A percentile compares a stretch with the other conserved stretches of the same genome.
phyloP scores from a whole-genome alignment of 2,113 vertebrate species.

The Anthoscopus minutus region DNA sequence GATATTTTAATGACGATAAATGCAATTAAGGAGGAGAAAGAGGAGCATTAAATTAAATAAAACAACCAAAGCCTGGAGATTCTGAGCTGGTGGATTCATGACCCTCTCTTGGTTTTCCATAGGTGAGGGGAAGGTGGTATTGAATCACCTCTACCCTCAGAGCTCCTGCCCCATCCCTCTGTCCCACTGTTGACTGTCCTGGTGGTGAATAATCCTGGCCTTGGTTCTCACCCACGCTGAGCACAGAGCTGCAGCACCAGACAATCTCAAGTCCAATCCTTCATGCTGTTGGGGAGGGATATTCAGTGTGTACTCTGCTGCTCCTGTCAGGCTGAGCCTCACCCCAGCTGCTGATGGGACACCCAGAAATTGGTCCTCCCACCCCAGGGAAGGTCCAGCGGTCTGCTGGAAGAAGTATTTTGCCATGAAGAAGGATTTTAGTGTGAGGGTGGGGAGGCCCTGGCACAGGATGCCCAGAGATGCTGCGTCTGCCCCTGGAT shows the following conservation, averaged over 20 bases:
- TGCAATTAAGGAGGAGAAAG: slow-evolving; percentile 36
- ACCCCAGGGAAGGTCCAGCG: not conserved
- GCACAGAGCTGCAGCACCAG: not conserved
- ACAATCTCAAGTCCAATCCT: not conserved
- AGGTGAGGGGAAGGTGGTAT: not conserved
- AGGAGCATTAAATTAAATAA: slow-evolving; percentile 22
- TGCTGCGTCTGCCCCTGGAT: not conserved
- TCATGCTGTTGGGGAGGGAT: fast-evolving
- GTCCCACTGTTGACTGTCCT: not conserved
- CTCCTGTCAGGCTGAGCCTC: not conserved
- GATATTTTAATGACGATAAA: slow-evolving; percentile 46
- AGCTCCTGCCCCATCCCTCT: not conserved
- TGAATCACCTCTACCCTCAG: not conserved
- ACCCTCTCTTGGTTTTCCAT: not conserved
- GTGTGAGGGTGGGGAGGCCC: fast-evolving
- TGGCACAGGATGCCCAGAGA: not conserved
- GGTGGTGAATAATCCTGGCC: not conserved
- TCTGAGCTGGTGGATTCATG: not conserved
- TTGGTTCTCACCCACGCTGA: not conserved
- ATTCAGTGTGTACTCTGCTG: fast-evolving
- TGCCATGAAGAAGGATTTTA: not conserved
- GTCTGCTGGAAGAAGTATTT: not conserved
- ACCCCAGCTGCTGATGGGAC: not conserved
- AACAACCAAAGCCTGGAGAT: not conserved
- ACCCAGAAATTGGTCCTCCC: fast-evolving